Evolutionary conservation across 1,140 invertebrate genomes (phyloP).

Genomic region (Caenorhabditis latens): DNA sequence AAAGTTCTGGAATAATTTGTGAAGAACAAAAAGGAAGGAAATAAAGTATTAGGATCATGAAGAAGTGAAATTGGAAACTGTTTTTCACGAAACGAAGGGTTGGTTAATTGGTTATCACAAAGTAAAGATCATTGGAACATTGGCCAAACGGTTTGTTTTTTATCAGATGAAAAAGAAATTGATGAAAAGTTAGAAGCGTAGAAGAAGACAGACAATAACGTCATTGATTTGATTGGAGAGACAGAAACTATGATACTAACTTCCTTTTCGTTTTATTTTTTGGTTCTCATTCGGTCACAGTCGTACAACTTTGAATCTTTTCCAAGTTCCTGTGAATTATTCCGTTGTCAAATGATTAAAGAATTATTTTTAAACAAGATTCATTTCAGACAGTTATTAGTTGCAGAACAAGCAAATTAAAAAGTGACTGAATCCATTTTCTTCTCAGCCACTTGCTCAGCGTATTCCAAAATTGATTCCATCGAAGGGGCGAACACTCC

Average conservation of each 20-base stretch:
- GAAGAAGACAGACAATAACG: slow-evolving; percentile 10
- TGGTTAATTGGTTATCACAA: background rate
- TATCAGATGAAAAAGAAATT: background rate
- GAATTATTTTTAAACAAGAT: too few relatives aligned
- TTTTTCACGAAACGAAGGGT: too few relatives aligned
- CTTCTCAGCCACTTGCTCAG: too few relatives aligned
- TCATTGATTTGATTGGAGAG: background rate
- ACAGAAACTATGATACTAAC: background rate
- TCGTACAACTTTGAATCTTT: too few relatives aligned
- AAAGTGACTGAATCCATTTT: too few relatives aligned
- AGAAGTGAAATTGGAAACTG: background rate
- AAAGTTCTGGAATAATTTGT: slow-evolving; percentile 28
- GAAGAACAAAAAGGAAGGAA: background rate
- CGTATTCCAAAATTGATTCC: background rate
- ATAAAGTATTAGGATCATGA: background rate
- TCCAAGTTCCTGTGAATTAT: too few relatives aligned
- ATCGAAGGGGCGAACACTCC: background rate
- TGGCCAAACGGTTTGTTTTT: slow-evolving; percentile 46
- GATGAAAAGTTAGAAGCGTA: background rate
- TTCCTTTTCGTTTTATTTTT: background rate
- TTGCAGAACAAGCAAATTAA: too few relatives aligned
- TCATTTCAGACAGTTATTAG: too few relatives aligned
- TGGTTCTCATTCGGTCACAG: too few relatives aligned
- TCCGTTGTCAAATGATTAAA: too few relatives aligned
- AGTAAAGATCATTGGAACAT: slow-evolving; percentile 41